Evolutionary conservation across 2,113 vertebrate species (phyloP).

Genomic region (Sisor rabdophorus): DNA sequence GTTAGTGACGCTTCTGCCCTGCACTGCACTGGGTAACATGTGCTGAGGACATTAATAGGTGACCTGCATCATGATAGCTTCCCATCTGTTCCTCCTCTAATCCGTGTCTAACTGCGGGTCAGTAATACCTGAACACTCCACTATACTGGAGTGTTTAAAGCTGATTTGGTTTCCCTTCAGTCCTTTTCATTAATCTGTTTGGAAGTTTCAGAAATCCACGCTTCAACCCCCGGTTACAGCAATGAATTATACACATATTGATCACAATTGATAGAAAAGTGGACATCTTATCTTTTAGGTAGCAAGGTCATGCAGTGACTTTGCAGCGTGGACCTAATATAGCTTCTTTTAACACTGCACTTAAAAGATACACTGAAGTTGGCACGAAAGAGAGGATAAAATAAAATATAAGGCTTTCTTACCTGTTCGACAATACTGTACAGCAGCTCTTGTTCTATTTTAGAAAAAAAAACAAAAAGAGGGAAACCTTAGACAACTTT

Average conservation of each 20-base stretch:
- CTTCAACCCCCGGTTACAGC: not conserved
- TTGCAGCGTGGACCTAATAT: constrained; percentile 61
- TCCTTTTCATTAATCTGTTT: not conserved
- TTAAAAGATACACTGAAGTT: not conserved
- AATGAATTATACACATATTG: not conserved
- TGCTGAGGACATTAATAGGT: constrained; percentile 17
- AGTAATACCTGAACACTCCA: not conserved
- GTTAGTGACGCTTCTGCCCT: not conserved
- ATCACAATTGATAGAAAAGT: not conserved
- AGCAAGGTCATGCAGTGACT: constrained; percentile 70
- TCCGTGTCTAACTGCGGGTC: not conserved
- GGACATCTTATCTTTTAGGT: constrained; percentile 11
- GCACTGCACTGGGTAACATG: not conserved
- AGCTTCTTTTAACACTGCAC: constrained; percentile 1
- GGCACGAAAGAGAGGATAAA: not conserved
- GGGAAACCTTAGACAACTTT: not conserved
- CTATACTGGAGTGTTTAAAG: not conserved
- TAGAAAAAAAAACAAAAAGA: not conserved
- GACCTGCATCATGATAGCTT: constrained; percentile 31
- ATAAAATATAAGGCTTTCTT: not conserved
- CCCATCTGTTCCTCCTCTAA: constrained; percentile 10
- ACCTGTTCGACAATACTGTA: not conserved
- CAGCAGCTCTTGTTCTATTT: not conserved
- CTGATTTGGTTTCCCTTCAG: not conserved
- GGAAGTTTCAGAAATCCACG: not conserved